These are phyloP conservation scores for Apostichopus japonicus DNA, from an alignment of 35 echinoderm and acorn worm genomes.

Conservation along the genomic window DNA sequence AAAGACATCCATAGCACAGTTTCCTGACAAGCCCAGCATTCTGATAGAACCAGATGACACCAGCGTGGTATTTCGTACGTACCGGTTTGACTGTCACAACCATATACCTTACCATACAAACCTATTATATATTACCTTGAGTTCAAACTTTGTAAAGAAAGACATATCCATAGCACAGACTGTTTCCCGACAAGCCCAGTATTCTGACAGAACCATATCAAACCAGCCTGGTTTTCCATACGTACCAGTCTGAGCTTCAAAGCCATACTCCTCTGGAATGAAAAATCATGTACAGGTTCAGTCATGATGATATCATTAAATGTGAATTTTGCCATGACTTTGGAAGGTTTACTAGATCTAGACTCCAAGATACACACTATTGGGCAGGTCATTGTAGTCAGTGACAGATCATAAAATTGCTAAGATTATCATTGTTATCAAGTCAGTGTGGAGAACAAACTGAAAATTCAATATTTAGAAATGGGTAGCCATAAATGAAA, in stretches of 20 bases:
- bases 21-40: conserved; percentile 93
- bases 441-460: too few species aligned
- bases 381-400: too few species aligned
- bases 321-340: too few species aligned
- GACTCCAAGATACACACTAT: too few species aligned
- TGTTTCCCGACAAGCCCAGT: conserved; percentile 92
- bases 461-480: too few species aligned
- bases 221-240: conserved; percentile 98
- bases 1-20: conserved; percentile 84
- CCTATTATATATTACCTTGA: conserved; percentile 57
- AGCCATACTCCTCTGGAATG: conserved; percentile 72
- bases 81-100: conserved; percentile 57
- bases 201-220: conserved; percentile 81
- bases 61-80: conserved; percentile 87
- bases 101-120: conserved; percentile 50
- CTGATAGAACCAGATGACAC: conserved; percentile 89
- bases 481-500: too few species aligned
- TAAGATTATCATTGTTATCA: too few species aligned
- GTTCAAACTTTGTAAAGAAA: conserved; percentile 94
- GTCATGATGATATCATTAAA: too few species aligned
- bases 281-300: not conserved
- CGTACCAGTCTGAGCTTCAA: conserved; percentile 64
- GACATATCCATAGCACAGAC: conserved; percentile 98
- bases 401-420: too few species aligned
- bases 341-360: too few species aligned